phyloP scores from a whole-genome alignment of 2,888 invertebrate species.

The Halictus quadricinctus region DNA sequence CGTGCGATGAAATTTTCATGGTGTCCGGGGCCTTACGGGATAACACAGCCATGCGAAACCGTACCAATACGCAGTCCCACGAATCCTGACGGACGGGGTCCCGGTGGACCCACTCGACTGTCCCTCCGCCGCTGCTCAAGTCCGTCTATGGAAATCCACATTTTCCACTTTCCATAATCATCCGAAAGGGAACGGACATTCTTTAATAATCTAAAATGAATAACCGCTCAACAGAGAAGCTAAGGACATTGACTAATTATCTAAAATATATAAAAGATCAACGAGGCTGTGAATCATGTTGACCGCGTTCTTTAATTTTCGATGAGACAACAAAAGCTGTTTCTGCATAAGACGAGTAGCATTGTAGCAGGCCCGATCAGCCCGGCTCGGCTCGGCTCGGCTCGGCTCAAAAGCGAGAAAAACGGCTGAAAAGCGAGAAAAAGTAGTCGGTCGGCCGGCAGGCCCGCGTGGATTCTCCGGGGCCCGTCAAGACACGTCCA shows the following conservation, averaged over 20 bases:
- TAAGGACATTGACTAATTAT: too few species aligned
- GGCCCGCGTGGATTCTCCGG: constrained; percentile 21
- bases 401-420: constrained; percentile 59
- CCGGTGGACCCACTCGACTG: neutral
- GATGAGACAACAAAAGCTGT: too few species aligned
- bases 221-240: too few species aligned
- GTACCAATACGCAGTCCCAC: constrained; percentile 66
- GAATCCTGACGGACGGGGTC: constrained; percentile 51
- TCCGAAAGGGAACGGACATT: too few species aligned
- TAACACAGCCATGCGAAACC: constrained; percentile 65
- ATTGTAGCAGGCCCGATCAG: too few species aligned
- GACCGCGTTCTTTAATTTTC: too few species aligned
- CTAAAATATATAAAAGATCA: too few species aligned
- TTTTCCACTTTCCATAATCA: neutral
- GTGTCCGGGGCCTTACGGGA: constrained; percentile 49
- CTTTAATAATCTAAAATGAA: too few species aligned
- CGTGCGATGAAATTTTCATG: constrained; percentile 72
- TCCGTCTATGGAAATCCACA: neutral
- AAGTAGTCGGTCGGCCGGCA: constrained; percentile 59
- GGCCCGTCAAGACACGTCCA: constrained; percentile 27
- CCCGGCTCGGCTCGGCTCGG: constrained; percentile 9
- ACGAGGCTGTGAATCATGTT: too few species aligned
- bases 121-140: neutral
- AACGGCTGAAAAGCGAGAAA: constrained; percentile 61
- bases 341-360: too few species aligned